Percentiles rank a stretch among this genome's conserved stretches.
Conservation (phyloP, 2,113 vertebrate genomes). For the Lophochroa leadbeateri region DNA sequence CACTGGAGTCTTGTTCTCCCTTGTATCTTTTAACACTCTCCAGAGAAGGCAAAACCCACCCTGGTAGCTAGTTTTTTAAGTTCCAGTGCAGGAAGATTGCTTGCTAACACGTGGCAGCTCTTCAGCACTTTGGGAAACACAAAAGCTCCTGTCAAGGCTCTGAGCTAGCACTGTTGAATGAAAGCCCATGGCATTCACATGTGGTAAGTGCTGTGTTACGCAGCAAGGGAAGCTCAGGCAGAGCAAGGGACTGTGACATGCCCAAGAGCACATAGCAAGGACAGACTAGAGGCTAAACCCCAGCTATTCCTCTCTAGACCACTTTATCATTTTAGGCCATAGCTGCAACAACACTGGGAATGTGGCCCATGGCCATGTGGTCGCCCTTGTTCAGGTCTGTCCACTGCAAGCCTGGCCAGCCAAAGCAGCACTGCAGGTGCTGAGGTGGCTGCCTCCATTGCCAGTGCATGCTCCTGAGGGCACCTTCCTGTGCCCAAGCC, state of each 20-base stretch:
- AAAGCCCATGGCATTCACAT: accelerated
- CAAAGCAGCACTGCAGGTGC: neutral
- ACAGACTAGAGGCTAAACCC: neutral
- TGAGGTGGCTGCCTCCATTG: neutral
- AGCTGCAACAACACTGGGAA: neutral
- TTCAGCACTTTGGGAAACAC: neutral
- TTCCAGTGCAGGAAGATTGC: neutral
- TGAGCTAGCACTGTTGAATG: neutral
- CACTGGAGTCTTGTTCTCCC: neutral
- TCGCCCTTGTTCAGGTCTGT: accelerated
- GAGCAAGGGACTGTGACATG: accelerated
- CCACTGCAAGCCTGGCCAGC: neutral
- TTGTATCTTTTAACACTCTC: neutral
- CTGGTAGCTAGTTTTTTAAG: accelerated
- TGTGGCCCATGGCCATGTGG: accelerated
- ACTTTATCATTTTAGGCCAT: neutral
- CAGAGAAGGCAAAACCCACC: neutral
- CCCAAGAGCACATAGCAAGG: neutral
- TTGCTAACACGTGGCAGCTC: neutral
- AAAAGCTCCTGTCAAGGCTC: neutral
- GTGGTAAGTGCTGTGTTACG: accelerated
- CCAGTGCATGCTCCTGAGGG: neutral
- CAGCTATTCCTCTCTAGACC: neutral
- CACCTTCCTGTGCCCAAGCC: neutral
- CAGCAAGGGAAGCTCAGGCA: neutral